Base-by-base conservation (phyloP, 1,140 invertebrate genomes). In the Pygmarrhopalites habei region DNA sequence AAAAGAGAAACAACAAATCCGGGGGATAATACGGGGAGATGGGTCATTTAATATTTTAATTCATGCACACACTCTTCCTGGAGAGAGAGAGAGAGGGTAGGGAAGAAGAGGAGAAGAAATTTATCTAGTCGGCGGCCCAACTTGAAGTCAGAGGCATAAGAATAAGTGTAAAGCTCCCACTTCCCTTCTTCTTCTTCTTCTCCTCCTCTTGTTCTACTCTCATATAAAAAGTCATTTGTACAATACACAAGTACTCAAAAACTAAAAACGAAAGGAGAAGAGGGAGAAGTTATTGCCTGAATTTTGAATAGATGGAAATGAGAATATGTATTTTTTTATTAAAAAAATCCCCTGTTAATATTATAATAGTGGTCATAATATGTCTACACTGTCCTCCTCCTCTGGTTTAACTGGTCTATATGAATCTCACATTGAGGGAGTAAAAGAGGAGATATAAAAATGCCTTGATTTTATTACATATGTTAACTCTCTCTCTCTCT, bases 111-210 rank as follows among this genome's bases (percentile, higher is more conserved):
- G 46, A 51, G n/a, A n/a, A n/a, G n/a, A 30, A 43, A 60, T 60
- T 60, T 60, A 60, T 60, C 51, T 28, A 30, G 58, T 51, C 58
- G 58, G 58, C 58, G 35, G 32, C 14, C n/a, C 12, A 30, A 39
- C 28, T 2, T 60, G 14, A 46, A 52, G 49, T 52, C n/a, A n/a
- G n/a, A n/a, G n/a, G n/a, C n/a, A n/a, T n/a, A n/a, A n/a, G n/a
- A n/a, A n/a, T n/a, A n/a, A 12, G 39, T 41, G 12, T 12, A 41
- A 41, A 12, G 39, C n/a, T 41, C 39, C 12, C 39, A 12, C 12
- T 41, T n/a, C 39, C n/a, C 39, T 41, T 41, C 39, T n/a, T n/a
- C n/a, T n/a, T n/a, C n/a, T n/a, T n/a, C n/a, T n/a, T n/a, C n/a
- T n/a, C n/a, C n/a, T n/a, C n/a, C n/a, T n/a, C n/a, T n/a, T n/a